Evolutionary conservation across 2,797 vertebrate species (phyloP).

Genomic region (Distichodus sexfasciatus): DNA sequence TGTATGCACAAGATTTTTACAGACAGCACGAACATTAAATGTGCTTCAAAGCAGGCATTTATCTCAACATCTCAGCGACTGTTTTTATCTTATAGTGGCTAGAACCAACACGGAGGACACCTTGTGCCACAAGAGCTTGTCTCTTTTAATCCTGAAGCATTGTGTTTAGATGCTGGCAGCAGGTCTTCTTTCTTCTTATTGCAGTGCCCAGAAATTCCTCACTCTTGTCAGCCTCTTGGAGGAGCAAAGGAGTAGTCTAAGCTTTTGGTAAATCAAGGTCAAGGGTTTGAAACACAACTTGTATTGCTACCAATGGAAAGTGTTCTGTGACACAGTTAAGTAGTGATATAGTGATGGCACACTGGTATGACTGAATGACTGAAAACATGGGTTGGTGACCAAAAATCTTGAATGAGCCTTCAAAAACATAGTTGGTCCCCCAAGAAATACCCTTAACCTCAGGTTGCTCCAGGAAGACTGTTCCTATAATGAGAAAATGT

Average conservation of each 20-base stretch:
- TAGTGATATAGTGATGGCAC: too few species aligned
- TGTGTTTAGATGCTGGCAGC: conserved; percentile 70
- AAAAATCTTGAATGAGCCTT: too few species aligned
- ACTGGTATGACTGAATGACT: too few species aligned
- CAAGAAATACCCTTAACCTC: too few species aligned
- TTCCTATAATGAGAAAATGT: too few species aligned
- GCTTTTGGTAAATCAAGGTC: background rate
- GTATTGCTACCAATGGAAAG: conserved; percentile 2
- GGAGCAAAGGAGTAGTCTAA: background rate
- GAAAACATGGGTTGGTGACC: too few species aligned
- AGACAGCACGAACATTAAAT: conserved; percentile 39
- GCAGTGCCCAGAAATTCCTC: background rate
- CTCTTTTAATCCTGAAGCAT: conserved; percentile 71
- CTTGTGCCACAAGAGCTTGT: conserved; percentile 58
- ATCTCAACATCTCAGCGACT: conserved; percentile 68
- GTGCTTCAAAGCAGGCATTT: conserved; percentile 75
- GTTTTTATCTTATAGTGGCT: conserved; percentile 65
- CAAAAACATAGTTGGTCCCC: too few species aligned
- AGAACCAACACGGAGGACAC: conserved; percentile 61
- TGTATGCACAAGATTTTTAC: background rate
- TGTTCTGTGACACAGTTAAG: too few species aligned
- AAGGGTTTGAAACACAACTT: conserved; percentile 5
- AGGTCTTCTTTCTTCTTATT: conserved; percentile 52
- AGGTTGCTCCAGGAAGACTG: too few species aligned
- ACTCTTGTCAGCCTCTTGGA: background rate